These are phyloP conservation scores for Himalopsyche anomala DNA, from an alignment of 2,888 invertebrate genomes.

Conservation along the genomic window DNA sequence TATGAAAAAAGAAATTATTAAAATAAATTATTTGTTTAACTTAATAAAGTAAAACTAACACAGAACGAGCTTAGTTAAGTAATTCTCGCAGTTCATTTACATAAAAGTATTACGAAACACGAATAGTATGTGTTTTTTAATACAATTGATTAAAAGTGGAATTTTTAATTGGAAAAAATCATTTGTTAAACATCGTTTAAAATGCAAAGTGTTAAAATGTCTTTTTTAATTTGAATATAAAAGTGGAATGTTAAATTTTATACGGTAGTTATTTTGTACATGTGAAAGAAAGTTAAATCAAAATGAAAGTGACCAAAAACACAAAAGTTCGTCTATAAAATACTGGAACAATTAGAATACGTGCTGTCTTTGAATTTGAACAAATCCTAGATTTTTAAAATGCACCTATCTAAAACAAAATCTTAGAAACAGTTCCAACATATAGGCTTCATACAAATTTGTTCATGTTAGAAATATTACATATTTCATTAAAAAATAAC, in stretches of 20 bases:
- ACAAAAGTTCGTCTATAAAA: not conserved
- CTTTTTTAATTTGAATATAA: conserved; percentile 19
- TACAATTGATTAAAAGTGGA: conserved; percentile 17
- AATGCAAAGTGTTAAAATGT: conserved; percentile 18
- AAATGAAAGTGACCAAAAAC: not conserved
- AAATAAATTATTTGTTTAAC: conserved; percentile 61
- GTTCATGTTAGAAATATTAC: conserved; percentile 43
- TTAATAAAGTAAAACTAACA: conserved; percentile 56
- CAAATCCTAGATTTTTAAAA: not conserved
- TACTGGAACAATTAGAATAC: not conserved
- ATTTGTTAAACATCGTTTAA: conserved; percentile 7
- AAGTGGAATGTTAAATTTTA: conserved; percentile 37
- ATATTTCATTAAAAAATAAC: conserved; percentile 38
- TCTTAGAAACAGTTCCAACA: conserved; percentile 25
- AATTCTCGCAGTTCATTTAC: conserved; percentile 55
- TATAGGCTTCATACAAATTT: conserved; percentile 32
- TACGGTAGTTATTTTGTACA: not conserved
- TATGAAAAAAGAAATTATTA: conserved; percentile 63
- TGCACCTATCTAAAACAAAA: conserved; percentile 4
- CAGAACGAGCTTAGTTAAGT: conserved; percentile 59
- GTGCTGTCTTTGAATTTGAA: not conserved
- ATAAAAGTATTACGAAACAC: not conserved
- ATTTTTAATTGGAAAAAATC: conserved; percentile 24
- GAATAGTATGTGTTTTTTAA: not conserved
- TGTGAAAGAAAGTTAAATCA: not conserved